A percentile compares a stretch with the other conserved stretches of the same genome.
Evolutionary conservation across 2,797 vertebrate genomes (phyloP).

Genomic region (Phataginus tricuspis): DNA sequence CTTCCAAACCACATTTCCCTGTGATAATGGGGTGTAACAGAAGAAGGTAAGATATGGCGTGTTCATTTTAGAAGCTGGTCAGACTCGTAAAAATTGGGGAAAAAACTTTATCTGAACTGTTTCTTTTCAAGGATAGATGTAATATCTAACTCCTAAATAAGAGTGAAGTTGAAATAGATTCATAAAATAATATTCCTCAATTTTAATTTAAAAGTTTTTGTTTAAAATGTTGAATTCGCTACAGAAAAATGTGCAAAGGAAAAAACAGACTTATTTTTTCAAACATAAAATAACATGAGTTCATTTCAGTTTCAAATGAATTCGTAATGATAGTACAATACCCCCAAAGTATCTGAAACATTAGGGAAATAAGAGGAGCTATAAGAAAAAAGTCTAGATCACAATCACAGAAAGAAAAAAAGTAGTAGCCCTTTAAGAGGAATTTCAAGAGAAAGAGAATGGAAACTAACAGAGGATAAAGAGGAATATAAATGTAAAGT

Average conservation of each 20-base stretch:
- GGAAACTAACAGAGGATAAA: neutral
- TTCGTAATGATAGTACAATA: constrained; percentile 17
- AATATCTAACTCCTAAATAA: neutral
- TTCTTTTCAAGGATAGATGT: neutral
- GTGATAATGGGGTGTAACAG: neutral
- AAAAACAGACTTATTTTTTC: neutral
- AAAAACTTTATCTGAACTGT: neutral
- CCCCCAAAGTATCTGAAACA: neutral
- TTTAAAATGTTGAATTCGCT: neutral
- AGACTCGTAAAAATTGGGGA: neutral
- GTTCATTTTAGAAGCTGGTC: neutral
- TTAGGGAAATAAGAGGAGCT: neutral
- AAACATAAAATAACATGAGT: neutral
- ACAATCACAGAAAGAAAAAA: neutral
- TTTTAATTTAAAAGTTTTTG: neutral
- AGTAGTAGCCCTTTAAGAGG: neutral
- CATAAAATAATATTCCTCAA: neutral
- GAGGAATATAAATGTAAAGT: neutral
- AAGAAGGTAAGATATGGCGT: neutral
- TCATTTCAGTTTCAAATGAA: constrained; percentile 21
- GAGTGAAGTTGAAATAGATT: neutral
- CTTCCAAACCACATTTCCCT: neutral
- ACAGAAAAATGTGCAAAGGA: constrained; percentile 25
- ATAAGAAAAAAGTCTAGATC: neutral
- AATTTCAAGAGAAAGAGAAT: neutral